Base-by-base conservation (phyloP, 2,888 invertebrate genomes). In the Melanchra persicariae region DNA sequence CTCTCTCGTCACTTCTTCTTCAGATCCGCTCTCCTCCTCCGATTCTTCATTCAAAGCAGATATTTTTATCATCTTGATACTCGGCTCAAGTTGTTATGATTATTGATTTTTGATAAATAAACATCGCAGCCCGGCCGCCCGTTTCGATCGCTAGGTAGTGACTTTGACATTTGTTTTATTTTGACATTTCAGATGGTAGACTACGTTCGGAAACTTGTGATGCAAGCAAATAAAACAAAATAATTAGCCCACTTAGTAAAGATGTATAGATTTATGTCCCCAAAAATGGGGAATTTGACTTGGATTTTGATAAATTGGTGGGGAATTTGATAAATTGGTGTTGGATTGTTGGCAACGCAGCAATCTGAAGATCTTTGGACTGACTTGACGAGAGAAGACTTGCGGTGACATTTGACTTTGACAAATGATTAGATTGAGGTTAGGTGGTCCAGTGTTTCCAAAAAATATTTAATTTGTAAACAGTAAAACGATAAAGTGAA, bases 11-110 rank as follows among this genome's bases (percentile, higher is more conserved):
- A 95, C 95, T 84, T 95, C 95, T 60, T 93, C 95, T 65, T 96
- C 96, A 12, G 95, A 94, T 77, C 96, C 96, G 84, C 96, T 97
- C 55, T 97, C 97, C 60, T 97, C 97, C 64, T 96, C 96, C 0
- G 96, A 94, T 73, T 97, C 97, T 81, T 97, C 97, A 89, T 97
- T 98, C 63, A 98, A 92, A 9, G 97, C 97, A 54, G 96, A 96
- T 90, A 97, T 96, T 94, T 96, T 96, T 57, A 97, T 96, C 97
- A 97, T 97, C 82, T 79, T 83, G 52, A 37, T 57, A 24, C 9
- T 24, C 15, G 22, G 17, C 19, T 47, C 12, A 43, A 62, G n/a
- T 51, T n/a, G 52, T 22, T 45, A 43, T 15, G 34, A 55, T 58
- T 70, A 80, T 71, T 51, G 57, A 78, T 60, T 73, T 64, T 54